phyloP scores from a whole-genome alignment of 2,113 vertebrate genomes.

The Saguinus midas region DNA sequence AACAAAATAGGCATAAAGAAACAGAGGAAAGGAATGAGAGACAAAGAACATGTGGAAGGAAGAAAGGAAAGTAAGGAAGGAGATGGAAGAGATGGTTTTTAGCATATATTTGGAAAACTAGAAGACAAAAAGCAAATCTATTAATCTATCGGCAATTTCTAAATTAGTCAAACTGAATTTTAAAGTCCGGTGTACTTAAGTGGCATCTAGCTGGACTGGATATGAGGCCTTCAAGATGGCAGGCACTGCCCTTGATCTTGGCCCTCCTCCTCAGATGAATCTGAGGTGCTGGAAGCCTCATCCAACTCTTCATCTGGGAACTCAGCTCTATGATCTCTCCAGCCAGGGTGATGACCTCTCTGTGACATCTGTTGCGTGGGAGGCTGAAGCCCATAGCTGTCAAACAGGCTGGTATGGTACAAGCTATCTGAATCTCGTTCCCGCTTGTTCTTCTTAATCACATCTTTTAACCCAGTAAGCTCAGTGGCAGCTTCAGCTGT shows the following conservation, averaged over 20 bases:
- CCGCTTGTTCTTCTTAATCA: slow-evolving; percentile 93
- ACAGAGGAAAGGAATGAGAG: not conserved
- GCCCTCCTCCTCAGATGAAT: slow-evolving; percentile 87
- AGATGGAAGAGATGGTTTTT: not conserved
- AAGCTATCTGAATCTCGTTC: slow-evolving; percentile 90
- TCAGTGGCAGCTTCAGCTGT: slow-evolving; percentile 85
- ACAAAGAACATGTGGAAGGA: not conserved
- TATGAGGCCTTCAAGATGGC: slow-evolving; percentile 85
- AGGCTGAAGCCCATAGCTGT: slow-evolving; percentile 91
- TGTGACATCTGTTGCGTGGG: slow-evolving; percentile 91
- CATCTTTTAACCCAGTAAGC: slow-evolving; percentile 87
- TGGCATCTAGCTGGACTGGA: not conserved
- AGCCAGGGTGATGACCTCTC: slow-evolving; percentile 80
- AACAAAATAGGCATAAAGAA: not conserved
- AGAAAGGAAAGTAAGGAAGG: not conserved
- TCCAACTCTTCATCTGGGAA: slow-evolving; percentile 80
- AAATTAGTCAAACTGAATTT: not conserved
- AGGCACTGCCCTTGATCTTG: slow-evolving; percentile 87
- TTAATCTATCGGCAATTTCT: not conserved
- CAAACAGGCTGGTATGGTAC: slow-evolving; percentile 86
- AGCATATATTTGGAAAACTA: not conserved
- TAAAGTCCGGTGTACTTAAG: not conserved
- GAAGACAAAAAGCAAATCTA: not conserved
- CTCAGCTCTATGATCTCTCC: slow-evolving; percentile 66
- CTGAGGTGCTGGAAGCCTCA: slow-evolving; percentile 87